Percentiles rank a stretch among this genome's conserved stretches.
Conservation (phyloP, 2,888 invertebrate genomes). For the Microctonus aethiopoides region DNA sequence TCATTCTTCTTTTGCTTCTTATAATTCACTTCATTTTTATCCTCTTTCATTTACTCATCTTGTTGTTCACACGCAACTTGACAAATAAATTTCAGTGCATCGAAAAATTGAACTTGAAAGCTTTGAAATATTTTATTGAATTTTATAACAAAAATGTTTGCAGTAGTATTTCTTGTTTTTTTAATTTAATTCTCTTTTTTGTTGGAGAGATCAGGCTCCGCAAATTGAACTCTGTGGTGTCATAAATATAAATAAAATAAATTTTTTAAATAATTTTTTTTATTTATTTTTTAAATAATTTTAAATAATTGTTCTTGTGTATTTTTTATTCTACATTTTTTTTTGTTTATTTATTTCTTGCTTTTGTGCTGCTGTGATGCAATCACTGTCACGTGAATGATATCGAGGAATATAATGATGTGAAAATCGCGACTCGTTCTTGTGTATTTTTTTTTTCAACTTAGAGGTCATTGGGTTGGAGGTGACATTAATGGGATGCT, state of each 20-base stretch:
- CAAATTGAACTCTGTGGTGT: conserved; percentile 16
- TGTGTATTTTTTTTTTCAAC: not conserved
- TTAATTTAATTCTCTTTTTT: too few relatives aligned
- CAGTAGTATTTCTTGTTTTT: not conserved
- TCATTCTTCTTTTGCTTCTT: not conserved
- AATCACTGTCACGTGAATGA: not conserved
- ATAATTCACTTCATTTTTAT: not conserved
- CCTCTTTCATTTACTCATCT: not conserved
- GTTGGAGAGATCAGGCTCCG: too few relatives aligned
- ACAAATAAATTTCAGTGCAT: not conserved
- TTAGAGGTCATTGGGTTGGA: conserved; percentile 23
- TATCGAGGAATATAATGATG: conserved; percentile 23
- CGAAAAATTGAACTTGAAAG: not conserved
- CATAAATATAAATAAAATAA: too few relatives aligned
- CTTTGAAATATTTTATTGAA: not conserved
- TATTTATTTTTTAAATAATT: too few relatives aligned
- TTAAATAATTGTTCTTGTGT: not conserved
- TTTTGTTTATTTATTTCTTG: not conserved
- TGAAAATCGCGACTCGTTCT: not conserved
- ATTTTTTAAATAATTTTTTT: too few relatives aligned
- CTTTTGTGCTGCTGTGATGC: conserved; percentile 11
- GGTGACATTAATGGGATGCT: conserved; percentile 42
- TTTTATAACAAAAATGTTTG: not conserved
- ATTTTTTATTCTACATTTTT: conserved; percentile 6
- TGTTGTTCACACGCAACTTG: not conserved